phyloP scores from a whole-genome alignment of 1,140 invertebrate species.

The Vanessa tameamea region DNA sequence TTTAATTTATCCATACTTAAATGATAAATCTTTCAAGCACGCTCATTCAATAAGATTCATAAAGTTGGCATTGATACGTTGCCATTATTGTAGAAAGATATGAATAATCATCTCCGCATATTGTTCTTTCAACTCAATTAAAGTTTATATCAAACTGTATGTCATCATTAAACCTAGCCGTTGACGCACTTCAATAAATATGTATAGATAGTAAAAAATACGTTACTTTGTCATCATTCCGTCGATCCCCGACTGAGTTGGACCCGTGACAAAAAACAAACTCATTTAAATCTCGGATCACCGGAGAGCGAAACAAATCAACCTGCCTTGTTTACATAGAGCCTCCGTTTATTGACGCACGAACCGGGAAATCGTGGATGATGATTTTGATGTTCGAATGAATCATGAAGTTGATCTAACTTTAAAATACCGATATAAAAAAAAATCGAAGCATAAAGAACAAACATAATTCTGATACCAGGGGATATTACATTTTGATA shows the following conservation, averaged over 20 bases:
- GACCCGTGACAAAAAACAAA: slow-evolving; percentile 72
- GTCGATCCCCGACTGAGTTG: slow-evolving; percentile 40
- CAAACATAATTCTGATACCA: background rate
- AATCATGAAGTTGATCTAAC: slow-evolving; percentile 1
- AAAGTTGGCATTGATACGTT: slow-evolving; percentile 7
- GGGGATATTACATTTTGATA: background rate
- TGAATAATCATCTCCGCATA: background rate
- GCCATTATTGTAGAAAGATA: background rate
- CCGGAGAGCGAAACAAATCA: slow-evolving; percentile 49
- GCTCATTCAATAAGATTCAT: slow-evolving; percentile 12
- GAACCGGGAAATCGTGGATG: slow-evolving; percentile 53
- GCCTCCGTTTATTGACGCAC: slow-evolving; percentile 69
- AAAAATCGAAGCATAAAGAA: background rate
- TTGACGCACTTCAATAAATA: slow-evolving; percentile 9
- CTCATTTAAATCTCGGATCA: slow-evolving; percentile 74
- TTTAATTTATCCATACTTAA: background rate
- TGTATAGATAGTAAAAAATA: background rate
- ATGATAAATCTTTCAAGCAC: slow-evolving; percentile 11
- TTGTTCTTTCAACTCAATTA: background rate
- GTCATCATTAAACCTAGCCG: background rate
- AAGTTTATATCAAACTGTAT: slow-evolving; percentile 2
- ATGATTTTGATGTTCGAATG: slow-evolving; percentile 16
- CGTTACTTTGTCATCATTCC: slow-evolving; percentile 44
- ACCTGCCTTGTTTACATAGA: slow-evolving; percentile 67
- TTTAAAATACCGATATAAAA: background rate